Percentiles rank a stretch among this genome's conserved stretches.
Conservation (phyloP, 2,797 vertebrate species). For the Kryptopterus vitreolus region DNA sequence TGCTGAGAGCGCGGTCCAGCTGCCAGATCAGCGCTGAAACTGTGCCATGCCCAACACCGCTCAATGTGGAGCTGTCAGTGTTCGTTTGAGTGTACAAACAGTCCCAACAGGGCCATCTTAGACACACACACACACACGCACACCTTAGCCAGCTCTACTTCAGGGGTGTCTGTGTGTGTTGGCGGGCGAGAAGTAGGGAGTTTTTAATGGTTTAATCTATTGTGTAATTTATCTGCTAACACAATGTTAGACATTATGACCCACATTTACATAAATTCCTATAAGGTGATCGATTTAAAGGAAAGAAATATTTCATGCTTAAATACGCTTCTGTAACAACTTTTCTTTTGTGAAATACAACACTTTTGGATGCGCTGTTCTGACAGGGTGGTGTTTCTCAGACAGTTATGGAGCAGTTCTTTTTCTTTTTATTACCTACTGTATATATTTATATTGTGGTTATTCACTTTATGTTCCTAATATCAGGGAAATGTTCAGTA, state of each 20-base stretch:
- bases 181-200: background rate
- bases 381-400: background rate
- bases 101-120: slow-evolving; percentile 22
- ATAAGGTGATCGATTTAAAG: background rate
- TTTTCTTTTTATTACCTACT: background rate
- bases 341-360: background rate
- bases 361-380: background rate
- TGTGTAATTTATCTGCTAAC: slow-evolving; percentile 5
- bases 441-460: no score
- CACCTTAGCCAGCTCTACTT: background rate
- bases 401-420: background rate
- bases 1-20: slow-evolving; percentile 18
- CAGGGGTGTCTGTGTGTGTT: background rate
- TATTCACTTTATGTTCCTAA: no score
- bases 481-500: no score
- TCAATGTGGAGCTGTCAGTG: slow-evolving; percentile 13
- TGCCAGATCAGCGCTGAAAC: slow-evolving; percentile 30
- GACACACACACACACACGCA: background rate
- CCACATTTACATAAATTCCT: background rate
- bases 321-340: background rate
- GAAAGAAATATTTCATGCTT: background rate
- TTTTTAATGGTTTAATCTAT: slow-evolving; percentile 15
- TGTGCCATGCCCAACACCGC: slow-evolving; percentile 32
- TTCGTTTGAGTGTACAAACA: slow-evolving; percentile 25
- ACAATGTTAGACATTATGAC: background rate